Conservation (phyloP, 2,113 vertebrate species). For the Hyperoodon ampullatus region DNA sequence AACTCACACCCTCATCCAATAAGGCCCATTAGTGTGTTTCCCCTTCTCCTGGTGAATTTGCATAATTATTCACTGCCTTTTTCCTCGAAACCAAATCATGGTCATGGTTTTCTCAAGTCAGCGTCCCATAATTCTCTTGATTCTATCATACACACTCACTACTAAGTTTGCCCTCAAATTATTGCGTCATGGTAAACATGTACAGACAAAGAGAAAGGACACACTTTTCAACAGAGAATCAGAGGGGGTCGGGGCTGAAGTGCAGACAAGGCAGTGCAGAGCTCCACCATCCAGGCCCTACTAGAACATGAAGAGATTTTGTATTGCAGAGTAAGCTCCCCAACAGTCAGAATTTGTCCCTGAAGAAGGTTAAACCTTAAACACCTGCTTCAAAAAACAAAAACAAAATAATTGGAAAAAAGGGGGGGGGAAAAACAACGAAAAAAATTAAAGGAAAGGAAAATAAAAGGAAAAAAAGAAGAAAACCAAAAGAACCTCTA, state of each 20-base stretch:
- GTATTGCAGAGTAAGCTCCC: conserved; percentile 91
- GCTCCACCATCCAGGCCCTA: conserved; percentile 90
- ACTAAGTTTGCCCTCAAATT: conserved; percentile 89
- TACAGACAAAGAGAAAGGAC: conserved; percentile 89
- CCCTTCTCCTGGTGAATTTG: conserved; percentile 83
- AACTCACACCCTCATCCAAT: conserved; percentile 75
- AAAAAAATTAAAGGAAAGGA: conserved; percentile 69
- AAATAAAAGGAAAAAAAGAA: conserved; percentile 28
- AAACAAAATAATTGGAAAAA: conserved; percentile 72
- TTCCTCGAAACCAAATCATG: conserved; percentile 79
- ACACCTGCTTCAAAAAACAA: conserved; percentile 93
- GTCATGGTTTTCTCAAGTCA: conserved; percentile 74
- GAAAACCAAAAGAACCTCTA: conserved; percentile 86
- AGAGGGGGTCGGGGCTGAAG: conserved; percentile 86
- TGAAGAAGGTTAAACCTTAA: conserved; percentile 97
- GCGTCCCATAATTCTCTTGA: conserved; percentile 81
- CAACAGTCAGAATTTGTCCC: conserved; percentile 93
- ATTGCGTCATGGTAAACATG: conserved; percentile 90
- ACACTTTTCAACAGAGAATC: conserved; percentile 85
- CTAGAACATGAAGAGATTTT: conserved; percentile 87
- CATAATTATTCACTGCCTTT: conserved; percentile 83
- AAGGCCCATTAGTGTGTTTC: conserved; percentile 80
- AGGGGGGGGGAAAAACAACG: background rate
- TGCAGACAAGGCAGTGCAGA: conserved; percentile 88
- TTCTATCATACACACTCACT: conserved; percentile 89